Conservation (phyloP, 2,888 invertebrate genomes). For the Pristionchus japonicus region DNA sequence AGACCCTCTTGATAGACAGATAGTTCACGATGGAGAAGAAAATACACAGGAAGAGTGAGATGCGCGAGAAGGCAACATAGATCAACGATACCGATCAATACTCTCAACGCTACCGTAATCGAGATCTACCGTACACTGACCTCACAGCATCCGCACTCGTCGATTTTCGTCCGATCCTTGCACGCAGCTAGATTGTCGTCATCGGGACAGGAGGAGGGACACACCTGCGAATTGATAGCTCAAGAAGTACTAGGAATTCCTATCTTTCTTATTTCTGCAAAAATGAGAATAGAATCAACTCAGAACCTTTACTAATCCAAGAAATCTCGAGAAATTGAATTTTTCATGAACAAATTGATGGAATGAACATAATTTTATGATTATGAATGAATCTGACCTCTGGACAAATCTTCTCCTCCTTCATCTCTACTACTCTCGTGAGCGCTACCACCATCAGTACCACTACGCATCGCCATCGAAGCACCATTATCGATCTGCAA, state of each 20-base stretch:
- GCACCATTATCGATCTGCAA: conserved; percentile 17
- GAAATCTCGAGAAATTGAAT: neutral
- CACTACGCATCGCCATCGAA: conserved; percentile 30
- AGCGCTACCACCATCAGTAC: neutral
- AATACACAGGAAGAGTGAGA: neutral
- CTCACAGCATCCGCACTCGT: conserved; percentile 61
- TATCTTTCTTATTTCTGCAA: neutral
- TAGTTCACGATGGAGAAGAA: neutral
- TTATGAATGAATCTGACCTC: neutral
- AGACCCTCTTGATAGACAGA: neutral
- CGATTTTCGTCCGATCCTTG: conserved; percentile 49
- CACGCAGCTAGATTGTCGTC: neutral
- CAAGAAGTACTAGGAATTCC: neutral
- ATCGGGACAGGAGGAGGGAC: conserved; percentile 14
- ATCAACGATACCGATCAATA: neutral
- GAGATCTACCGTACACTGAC: conserved; percentile 52
- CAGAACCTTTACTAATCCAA: neutral
- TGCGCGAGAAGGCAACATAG: neutral
- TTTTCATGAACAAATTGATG: neutral
- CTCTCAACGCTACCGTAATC: neutral
- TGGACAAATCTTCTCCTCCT: conserved; percentile 10
- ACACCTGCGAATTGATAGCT: neutral
- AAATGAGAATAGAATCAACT: neutral
- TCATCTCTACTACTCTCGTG: conserved; percentile 22
- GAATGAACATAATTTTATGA: neutral